Base-by-base conservation (phyloP, 1,140 invertebrate genomes). In the Wiebesia pumilae region DNA sequence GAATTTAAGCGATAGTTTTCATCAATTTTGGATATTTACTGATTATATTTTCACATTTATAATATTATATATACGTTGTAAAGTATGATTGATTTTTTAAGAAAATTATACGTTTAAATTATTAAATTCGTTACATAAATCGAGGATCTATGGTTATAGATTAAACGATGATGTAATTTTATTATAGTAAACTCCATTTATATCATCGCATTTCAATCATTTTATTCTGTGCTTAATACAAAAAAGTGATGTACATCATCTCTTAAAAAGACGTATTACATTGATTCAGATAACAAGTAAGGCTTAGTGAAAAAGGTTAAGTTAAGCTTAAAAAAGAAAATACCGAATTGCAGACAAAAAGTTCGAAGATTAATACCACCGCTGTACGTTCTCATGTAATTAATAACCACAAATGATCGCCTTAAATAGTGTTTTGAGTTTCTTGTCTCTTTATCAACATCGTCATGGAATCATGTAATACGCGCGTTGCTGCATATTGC, bases 381-480 rank as follows among this genome's bases (percentile, higher is more conserved):
- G 38, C 0, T 6, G 27, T 24, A 27, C 14, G 12, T 62, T 83
- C 69, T 75, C 69, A 58, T 33, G 69, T 62, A 40, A 65, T 84
- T 84, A 84, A 79, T 84, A 30, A 75, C 35, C 54, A 40, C 58
- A 33, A 65, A 47, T 30, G 54, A 58, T 84, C 40, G 75, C 83
- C 83, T 67, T 84, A 84, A 84, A 84, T 51, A 84, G 83, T 62
- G 30, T 10, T n/a, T 62, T 24, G 51, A 14, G 16, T 54, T 16
- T 54, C 51, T 54, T 16, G 51, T 19, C 51, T 6, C 12, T 54
- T 9, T 19, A 2, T 9, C 16, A 16, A 3, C 27, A 27, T 35
- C 67, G 30, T 33, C 67, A 19, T 30, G 58, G 14, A 62, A 62
- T 62, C 24, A 27, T 62, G 58, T 62, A 62, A 62, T 24, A 43